Evolutionary conservation across 2,113 vertebrate species (phyloP).

Genomic region (Gallinago undulata): DNA sequence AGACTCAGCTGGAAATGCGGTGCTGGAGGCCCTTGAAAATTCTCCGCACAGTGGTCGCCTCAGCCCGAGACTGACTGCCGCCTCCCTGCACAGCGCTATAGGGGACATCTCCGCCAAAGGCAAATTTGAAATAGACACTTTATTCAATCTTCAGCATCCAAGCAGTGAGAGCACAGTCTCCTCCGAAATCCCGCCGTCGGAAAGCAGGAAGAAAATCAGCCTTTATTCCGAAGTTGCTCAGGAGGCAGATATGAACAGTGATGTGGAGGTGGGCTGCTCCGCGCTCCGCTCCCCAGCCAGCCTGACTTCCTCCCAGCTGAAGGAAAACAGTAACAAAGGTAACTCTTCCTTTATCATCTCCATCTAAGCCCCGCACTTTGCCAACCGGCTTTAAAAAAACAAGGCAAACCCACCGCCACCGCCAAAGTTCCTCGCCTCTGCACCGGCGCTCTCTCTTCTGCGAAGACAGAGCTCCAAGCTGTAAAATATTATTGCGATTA

Average conservation of each 20-base stretch:
- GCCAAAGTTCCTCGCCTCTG: neutral
- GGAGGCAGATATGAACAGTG: constrained; percentile 97
- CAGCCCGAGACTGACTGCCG: constrained; percentile 93
- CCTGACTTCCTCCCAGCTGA: constrained; percentile 85
- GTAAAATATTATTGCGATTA: constrained; percentile 51
- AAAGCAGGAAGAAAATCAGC: constrained; percentile 92
- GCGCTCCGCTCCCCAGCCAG: constrained; percentile 89
- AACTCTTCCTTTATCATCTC: constrained; percentile 47
- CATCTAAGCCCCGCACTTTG: constrained; percentile 15
- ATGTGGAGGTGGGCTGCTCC: constrained; percentile 98
- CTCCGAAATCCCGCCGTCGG: constrained; percentile 88
- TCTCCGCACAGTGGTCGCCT: constrained; percentile 95
- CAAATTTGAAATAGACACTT: constrained; percentile 98
- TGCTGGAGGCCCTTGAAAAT: constrained; percentile 99
- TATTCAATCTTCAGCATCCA: constrained; percentile 90
- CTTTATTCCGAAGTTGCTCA: constrained; percentile 93
- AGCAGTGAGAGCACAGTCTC: constrained; percentile 84
- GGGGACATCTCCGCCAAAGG: constrained; percentile 93
- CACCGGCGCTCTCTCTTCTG: constrained; percentile 39
- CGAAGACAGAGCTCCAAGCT: constrained; percentile 40
- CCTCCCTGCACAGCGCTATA: constrained; percentile 90
- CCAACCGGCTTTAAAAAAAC: neutral
- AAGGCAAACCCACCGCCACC: neutral
- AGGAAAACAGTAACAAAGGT: constrained; percentile 98
- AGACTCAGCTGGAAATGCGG: constrained; percentile 91